phyloP scores from a whole-genome alignment of 2,888 invertebrate species.

The Miltochrista miniata region DNA sequence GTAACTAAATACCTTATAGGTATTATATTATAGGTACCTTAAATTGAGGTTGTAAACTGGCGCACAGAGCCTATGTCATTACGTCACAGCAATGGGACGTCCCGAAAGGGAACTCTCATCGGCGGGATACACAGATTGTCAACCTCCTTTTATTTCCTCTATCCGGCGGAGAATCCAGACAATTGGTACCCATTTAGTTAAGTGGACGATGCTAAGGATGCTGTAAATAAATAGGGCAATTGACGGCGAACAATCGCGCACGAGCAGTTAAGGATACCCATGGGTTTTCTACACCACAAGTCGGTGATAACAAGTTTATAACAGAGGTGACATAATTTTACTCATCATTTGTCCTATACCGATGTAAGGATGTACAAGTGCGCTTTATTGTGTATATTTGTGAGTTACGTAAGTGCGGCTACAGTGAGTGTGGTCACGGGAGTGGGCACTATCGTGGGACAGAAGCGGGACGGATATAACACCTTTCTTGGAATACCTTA shows the following conservation, averaged over 20 bases:
- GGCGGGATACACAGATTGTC: too few species aligned
- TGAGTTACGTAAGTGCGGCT: not conserved
- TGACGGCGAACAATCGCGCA: not conserved
- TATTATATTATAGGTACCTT: too few species aligned
- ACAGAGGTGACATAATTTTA: not conserved
- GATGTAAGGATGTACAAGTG: not conserved
- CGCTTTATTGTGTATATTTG: not conserved
- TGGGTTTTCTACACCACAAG: not conserved
- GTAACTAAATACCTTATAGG: too few species aligned
- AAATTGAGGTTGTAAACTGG: too few species aligned
- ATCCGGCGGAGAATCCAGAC: too few species aligned
- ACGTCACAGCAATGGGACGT: too few species aligned
- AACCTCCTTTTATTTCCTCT: too few species aligned
- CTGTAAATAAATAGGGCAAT: not conserved
- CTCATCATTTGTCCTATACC: not conserved
- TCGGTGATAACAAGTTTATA: not conserved
- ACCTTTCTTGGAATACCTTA: conserved; percentile 66
- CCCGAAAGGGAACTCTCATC: too few species aligned
- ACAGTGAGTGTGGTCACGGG: conserved; percentile 35
- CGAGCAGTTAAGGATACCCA: not conserved
- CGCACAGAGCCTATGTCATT: too few species aligned
- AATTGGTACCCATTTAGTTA: too few species aligned
- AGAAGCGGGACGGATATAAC: conserved; percentile 46
- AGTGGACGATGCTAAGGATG: too few species aligned
- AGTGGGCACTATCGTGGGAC: conserved; percentile 48